These are phyloP conservation scores for Tachina fera DNA, from an alignment of 2,888 invertebrate genomes.

Conservation along the genomic window DNA sequence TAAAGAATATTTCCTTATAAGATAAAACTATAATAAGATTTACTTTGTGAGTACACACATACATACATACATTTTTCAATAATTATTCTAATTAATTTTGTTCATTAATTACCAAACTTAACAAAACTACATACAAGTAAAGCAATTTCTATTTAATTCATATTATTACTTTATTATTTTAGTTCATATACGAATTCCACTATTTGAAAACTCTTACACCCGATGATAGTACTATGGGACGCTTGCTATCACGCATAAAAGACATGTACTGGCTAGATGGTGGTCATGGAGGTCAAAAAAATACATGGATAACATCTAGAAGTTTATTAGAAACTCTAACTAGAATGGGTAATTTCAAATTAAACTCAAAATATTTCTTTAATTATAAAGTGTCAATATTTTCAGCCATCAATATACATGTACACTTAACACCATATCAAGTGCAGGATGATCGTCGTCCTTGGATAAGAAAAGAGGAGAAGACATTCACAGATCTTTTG, in stretches of 20 bases:
- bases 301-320: slow-evolving; percentile 93
- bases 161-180: slow-evolving; percentile 63
- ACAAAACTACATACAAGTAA: too few species aligned
- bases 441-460: slow-evolving; percentile 90
- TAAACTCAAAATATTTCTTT: neutral
- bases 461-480: slow-evolving; percentile 94
- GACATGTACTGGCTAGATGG: slow-evolving; percentile 96
- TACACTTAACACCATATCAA: slow-evolving; percentile 96
- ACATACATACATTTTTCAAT: too few species aligned
- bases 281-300: slow-evolving; percentile 93
- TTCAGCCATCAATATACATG: slow-evolving; percentile 87
- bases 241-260: slow-evolving; percentile 87
- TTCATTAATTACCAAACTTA: too few species aligned
- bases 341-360: slow-evolving; percentile 85
- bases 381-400: slow-evolving; percentile 4
- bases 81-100: too few species aligned
- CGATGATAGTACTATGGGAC: slow-evolving; percentile 86
- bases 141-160: neutral
- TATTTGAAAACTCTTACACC: slow-evolving; percentile 88
- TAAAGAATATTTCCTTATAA: too few species aligned
- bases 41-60: too few species aligned
- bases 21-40: too few species aligned
- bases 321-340: slow-evolving; percentile 89
- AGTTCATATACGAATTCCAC: slow-evolving; percentile 93
- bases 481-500: slow-evolving; percentile 88